Conservation (phyloP, 2,888 invertebrate genomes). For the Adineta ricciae region DNA sequence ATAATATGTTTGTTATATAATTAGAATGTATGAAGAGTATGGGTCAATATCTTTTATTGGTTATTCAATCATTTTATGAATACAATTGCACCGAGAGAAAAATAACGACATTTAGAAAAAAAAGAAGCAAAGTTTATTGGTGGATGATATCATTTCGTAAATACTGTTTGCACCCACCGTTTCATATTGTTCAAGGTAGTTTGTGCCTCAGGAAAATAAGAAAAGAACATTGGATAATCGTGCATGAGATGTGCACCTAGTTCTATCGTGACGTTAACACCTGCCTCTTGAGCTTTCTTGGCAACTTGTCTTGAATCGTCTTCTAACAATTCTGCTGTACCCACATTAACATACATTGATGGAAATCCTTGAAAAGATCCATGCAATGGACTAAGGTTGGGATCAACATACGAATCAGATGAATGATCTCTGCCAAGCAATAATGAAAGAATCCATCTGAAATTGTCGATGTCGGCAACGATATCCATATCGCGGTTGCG, state of each 20-base stretch:
- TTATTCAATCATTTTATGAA: no score
- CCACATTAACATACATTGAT: not conserved
- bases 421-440: not conserved
- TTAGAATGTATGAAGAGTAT: no score
- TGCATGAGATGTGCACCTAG: not conserved
- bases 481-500: not conserved
- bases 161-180: not conserved
- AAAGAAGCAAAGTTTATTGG: no score
- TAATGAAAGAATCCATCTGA: not conserved
- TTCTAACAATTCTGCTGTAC: slow-evolving; percentile 17
- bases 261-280: not conserved
- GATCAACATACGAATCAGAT: no score
- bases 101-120: no score
- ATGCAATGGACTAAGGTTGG: not conserved
- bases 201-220: slow-evolving; percentile 11
- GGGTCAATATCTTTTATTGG: no score
- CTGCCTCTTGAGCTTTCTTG: not conserved
- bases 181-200: not conserved
- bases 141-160: no score
- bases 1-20: no score
- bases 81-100: no score
- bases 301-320: not conserved
- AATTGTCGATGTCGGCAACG: not conserved
- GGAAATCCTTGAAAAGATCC: slow-evolving; percentile 15
- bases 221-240: not conserved